Percentiles rank a stretch among this genome's conserved stretches.
Evolutionary conservation across 1,140 invertebrate species (phyloP).

Genomic region (Caerostris darwini): DNA sequence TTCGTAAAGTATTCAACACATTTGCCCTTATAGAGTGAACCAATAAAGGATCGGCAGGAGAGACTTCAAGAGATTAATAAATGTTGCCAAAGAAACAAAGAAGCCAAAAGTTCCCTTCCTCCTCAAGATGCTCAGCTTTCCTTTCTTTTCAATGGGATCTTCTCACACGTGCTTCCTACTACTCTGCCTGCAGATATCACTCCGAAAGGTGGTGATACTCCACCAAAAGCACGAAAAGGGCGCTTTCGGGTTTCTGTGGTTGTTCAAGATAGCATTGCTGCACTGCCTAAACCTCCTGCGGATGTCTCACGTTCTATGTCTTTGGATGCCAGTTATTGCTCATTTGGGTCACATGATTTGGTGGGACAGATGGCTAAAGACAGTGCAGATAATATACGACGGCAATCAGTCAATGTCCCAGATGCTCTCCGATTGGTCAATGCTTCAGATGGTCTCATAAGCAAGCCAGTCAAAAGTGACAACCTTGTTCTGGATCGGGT

Average conservation of each 20-base stretch:
- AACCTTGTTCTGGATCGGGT: conserved; percentile 46
- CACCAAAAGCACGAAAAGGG: neutral
- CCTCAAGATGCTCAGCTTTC: conserved; percentile 74
- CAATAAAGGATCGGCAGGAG: conserved; percentile 47
- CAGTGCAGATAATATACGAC: neutral
- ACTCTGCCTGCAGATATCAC: conserved; percentile 1
- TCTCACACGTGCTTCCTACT: conserved; percentile 73
- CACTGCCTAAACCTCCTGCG: neutral
- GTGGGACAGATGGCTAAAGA: neutral
- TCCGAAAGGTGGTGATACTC: neutral
- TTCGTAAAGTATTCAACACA: neutral
- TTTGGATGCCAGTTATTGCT: conserved; percentile 32
- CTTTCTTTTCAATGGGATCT: conserved; percentile 73
- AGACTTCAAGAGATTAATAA: conserved; percentile 69
- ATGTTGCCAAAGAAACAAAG: conserved; percentile 75
- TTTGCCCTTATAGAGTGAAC: conserved; percentile 59
- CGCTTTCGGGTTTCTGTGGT: conserved; percentile 71
- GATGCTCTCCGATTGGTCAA: neutral
- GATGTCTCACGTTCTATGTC: conserved; percentile 42
- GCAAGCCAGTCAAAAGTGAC: conserved; percentile 3
- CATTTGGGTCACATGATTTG: conserved; percentile 1
- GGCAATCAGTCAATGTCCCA: neutral
- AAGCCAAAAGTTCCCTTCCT: conserved; percentile 72
- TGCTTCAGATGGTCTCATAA: neutral
- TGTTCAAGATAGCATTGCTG: conserved; percentile 15